Base-by-base conservation (phyloP, 1,140 invertebrate species). In the Drosophila sturtevanti region DNA sequence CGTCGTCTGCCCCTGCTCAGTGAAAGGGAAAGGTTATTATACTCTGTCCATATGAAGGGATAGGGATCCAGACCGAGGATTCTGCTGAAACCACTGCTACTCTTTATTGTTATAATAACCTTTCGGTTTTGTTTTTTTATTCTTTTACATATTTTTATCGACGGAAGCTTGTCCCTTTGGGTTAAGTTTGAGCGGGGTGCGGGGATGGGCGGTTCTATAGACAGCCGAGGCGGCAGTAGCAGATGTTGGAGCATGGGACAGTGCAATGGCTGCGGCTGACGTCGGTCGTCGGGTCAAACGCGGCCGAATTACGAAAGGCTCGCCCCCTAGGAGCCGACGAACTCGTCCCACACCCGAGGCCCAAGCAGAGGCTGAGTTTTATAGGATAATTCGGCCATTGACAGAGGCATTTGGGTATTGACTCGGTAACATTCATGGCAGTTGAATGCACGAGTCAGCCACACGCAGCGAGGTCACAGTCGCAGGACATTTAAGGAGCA, bases 81-180 rank as follows among this genome's bases (percentile, higher is more conserved):
- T 52, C 71, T 65, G 55, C 75, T 87, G 55, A 68, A 51, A 35
- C 63, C 24, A 51, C 66, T 65, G 60, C 75, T 81, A 67, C 81
- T 87, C 55, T 71, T 86, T 86, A 81, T 86, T 86, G 84, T 82
- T 82, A 79, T 82, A 89, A 89, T 82, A 89, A 87, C 84, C 84
- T 82, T 89, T 87, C 71, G 59, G 61, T 79, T 75, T 75, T 70
- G 48, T 51, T 72, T 73, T 67, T 73, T 35, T 52, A 55, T 59
- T 74, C 66, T 66, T 48, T 38, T 51, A n/a, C 9, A 61, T 44
- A 44, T 61, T 38, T 52, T 65, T 31, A 63, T 77, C 81, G 70
- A 77, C 84, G 82, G 82, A 82, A 89, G 84, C 67, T 48, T 37
- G 54, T 7, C 9, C 11, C 9, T 7, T 7, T 41, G 12, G 31